These are phyloP conservation scores for Hemistola chrysoprasaria DNA, from an alignment of 2,888 invertebrate genomes.

Conservation along the genomic window DNA sequence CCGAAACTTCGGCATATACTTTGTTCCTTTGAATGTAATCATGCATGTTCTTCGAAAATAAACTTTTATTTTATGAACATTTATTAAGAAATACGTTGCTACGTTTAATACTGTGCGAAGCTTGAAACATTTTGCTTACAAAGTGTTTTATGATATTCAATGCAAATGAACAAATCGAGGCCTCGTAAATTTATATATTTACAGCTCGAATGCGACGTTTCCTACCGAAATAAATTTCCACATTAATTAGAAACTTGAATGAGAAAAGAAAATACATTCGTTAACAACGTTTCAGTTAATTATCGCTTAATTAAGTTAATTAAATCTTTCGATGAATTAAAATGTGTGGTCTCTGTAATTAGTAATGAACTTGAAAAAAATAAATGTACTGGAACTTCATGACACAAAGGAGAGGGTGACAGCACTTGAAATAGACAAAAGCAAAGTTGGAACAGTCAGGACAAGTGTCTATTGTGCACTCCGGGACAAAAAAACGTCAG, in stretches of 20 bases:
- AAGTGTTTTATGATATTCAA: constrained; percentile 22
- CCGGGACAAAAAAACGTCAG: constrained; percentile 17
- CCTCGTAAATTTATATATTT: constrained; percentile 10
- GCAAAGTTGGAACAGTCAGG: constrained; percentile 18
- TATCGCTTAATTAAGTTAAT: constrained; percentile 42
- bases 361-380: constrained; percentile 13
- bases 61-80: constrained; percentile 31
- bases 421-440: constrained; percentile 22
- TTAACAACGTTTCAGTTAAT: constrained; percentile 41
- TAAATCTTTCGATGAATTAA: constrained; percentile 32
- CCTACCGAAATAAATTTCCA: constrained; percentile 17
- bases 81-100: constrained; percentile 25
- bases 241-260: constrained; percentile 33
- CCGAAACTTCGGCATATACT: constrained; percentile 26
- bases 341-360: constrained; percentile 31
- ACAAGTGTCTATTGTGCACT: constrained; percentile 21
- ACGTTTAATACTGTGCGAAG: constrained; percentile 18
- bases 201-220: constrained; percentile 12
- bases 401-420: constrained; percentile 14
- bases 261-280: constrained; percentile 30
- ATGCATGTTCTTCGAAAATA: constrained; percentile 30
- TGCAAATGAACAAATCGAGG: constrained; percentile 11
- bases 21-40: constrained; percentile 34
- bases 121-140: constrained; percentile 23
- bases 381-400: constrained; percentile 5